Conservation (phyloP, 2,888 invertebrate genomes). For the Leptinotarsa haldemani region DNA sequence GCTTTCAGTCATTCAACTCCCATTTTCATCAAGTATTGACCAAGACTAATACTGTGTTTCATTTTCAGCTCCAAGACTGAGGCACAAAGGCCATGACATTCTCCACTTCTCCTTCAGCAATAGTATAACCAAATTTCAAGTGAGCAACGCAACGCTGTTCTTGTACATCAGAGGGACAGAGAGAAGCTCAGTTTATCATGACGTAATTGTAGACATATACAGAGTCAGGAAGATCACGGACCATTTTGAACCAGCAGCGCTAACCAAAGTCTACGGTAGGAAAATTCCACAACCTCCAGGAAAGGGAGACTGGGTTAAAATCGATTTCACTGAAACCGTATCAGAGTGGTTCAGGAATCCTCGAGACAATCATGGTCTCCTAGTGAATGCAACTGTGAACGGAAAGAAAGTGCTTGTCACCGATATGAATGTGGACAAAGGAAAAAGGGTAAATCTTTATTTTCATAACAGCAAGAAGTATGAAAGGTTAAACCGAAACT, state of each 20-base stretch:
- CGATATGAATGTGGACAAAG: constrained; percentile 71
- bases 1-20: too few species aligned
- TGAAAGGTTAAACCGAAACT: neutral
- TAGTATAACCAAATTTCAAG: constrained; percentile 76
- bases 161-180: constrained; percentile 72
- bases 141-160: constrained; percentile 77
- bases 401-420: constrained; percentile 75
- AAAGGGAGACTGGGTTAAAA: constrained; percentile 75
- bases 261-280: constrained; percentile 59
- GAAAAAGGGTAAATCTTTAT: constrained; percentile 61
- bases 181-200: constrained; percentile 60
- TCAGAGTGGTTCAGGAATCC: constrained; percentile 82
- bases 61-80: constrained; percentile 74
- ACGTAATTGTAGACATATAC: constrained; percentile 61
- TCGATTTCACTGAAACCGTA: constrained; percentile 81
- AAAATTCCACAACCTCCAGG: constrained; percentile 69
- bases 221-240: constrained; percentile 60
- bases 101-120: constrained; percentile 80
- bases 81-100: constrained; percentile 76
- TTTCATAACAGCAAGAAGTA: neutral
- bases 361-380: constrained; percentile 80
- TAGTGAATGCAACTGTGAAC: constrained; percentile 76
- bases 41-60: constrained; percentile 26
- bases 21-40: neutral
- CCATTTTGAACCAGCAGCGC: constrained; percentile 57